These are phyloP conservation scores for Passer domesticus DNA, from an alignment of 2,113 vertebrate species.

Conservation along the genomic window DNA sequence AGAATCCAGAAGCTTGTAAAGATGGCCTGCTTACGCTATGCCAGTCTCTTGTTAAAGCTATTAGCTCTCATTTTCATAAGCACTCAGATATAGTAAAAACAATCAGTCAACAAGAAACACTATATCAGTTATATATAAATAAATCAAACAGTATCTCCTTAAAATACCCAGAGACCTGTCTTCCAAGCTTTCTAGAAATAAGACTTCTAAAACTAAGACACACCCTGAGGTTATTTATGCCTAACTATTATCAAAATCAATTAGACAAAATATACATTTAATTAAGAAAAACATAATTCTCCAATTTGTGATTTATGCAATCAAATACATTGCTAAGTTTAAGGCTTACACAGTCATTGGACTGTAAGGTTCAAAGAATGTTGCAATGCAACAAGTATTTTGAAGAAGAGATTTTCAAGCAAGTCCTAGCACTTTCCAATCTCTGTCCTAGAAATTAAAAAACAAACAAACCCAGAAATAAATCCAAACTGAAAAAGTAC, in stretches of 20 bases:
- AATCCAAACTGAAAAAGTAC: not conserved
- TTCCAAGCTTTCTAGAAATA: not conserved
- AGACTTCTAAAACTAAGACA: not conserved
- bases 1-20: constrained; percentile 22
- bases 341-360: not conserved
- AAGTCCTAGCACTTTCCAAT: not conserved
- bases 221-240: not conserved
- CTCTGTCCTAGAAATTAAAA: not conserved
- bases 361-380: not conserved
- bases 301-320: not conserved
- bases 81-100: not conserved
- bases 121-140: not conserved
- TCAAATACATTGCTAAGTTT: not conserved
- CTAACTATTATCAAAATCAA: not conserved
- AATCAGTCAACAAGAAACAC: not conserved
- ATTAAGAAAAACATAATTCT: not conserved
- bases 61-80: constrained; percentile 24
- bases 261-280: not conserved
- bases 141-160: not conserved
- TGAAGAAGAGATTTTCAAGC: not conserved
- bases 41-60: constrained; percentile 7
- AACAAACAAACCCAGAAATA: not conserved
- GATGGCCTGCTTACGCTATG: not conserved
- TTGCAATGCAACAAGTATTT: not conserved
- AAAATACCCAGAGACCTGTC: not conserved